A percentile compares a stretch with the other conserved stretches of the same genome.
Evolutionary conservation across 2,797 vertebrate species (phyloP).

Genomic region (Erithacus rubecula): DNA sequence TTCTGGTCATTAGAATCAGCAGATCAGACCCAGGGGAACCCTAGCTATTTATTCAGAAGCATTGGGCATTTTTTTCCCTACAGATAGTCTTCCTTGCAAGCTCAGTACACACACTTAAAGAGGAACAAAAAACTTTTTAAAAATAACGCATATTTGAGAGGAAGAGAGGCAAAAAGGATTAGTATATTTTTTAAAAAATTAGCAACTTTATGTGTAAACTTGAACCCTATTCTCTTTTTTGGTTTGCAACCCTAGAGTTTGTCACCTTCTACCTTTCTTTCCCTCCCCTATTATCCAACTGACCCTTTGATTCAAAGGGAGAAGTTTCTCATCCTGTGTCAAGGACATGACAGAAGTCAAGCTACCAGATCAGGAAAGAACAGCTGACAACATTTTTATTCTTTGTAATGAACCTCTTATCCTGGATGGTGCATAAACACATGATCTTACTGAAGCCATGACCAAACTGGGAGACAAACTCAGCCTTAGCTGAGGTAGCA

Average conservation of each 20-base stretch:
- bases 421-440: background rate
- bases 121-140: background rate
- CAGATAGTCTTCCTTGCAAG: background rate
- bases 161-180: background rate
- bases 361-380: background rate
- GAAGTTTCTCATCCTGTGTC: background rate
- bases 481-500: background rate
- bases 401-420: background rate
- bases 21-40: background rate
- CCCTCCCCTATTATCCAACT: background rate
- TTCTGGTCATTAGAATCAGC: conserved; percentile 19
- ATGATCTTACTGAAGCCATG: background rate
- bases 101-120: background rate
- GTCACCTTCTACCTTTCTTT: background rate
- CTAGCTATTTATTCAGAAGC: background rate
- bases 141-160: background rate
- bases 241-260: background rate
- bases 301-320: background rate
- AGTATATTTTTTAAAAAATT: background rate
- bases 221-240: background rate
- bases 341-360: background rate
- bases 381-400: background rate
- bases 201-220: background rate
- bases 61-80: rapidly evolving
- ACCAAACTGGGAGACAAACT: background rate